These are phyloP conservation scores for Hypomecis atomaria DNA, from an alignment of 2,888 invertebrate species.

Conservation along the genomic window DNA sequence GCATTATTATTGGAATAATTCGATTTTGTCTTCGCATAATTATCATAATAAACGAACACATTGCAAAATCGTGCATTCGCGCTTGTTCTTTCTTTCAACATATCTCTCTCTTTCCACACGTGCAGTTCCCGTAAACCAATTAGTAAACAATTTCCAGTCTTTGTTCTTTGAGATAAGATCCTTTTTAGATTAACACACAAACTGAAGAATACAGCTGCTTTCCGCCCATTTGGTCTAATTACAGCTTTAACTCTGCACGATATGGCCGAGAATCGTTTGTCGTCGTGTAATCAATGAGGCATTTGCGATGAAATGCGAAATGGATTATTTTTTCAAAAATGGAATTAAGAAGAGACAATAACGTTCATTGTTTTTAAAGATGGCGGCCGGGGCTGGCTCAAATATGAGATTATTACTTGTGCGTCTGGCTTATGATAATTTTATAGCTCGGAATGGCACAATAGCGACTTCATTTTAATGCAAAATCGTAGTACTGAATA, in stretches of 20 bases:
- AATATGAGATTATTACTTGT: constrained; percentile 79
- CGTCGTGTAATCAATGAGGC: constrained; percentile 67
- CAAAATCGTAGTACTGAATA: constrained; percentile 57
- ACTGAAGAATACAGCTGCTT: constrained; percentile 70
- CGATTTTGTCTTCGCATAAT: constrained; percentile 72
- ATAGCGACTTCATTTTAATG: constrained; percentile 65
- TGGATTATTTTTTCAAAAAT: constrained; percentile 85
- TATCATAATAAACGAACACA: constrained; percentile 74
- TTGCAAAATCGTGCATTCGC: constrained; percentile 70
- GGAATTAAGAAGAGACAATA: constrained; percentile 84
- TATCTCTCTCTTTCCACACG: constrained; percentile 63
- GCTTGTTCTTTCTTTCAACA: constrained; percentile 59
- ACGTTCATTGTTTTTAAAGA: constrained; percentile 83
- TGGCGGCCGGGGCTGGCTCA: constrained; percentile 73
- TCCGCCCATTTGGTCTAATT: constrained; percentile 45
- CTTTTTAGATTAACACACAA: constrained; percentile 60
- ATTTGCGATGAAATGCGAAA: constrained; percentile 81
- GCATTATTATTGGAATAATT: constrained; percentile 52
- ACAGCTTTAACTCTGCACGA: constrained; percentile 46
- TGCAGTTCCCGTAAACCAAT: constrained; percentile 72
- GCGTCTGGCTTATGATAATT: constrained; percentile 76
- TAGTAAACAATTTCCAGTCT: constrained; percentile 67
- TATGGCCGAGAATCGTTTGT: constrained; percentile 54
- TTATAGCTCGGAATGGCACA: constrained; percentile 69
- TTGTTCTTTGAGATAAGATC: constrained; percentile 63